Base-by-base conservation (phyloP, 2,888 invertebrate species). In the Himalopsyche kuldschensis region DNA sequence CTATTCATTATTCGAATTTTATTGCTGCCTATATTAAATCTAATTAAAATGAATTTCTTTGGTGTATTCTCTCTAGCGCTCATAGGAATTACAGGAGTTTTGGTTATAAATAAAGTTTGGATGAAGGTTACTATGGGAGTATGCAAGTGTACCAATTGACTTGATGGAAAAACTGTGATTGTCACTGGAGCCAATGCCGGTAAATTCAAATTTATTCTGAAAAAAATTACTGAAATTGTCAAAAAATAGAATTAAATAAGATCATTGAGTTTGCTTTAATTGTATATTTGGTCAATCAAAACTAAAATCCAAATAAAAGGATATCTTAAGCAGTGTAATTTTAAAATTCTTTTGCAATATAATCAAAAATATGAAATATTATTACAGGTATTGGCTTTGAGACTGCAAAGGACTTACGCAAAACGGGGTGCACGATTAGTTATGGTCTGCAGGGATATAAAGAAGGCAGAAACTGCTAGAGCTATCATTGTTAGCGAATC, bases 341-440 rank as follows among this genome's bases (percentile, higher is more conserved):
- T 63, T 8, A 31, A 27, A 76, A 76, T 30, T 32, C 0, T 17
- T 5, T 31, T 27, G 41, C 41, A 41, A 41, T 41, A 41, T 41
- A 41, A 41, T 41, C 15, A 41, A 15, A 0, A 3, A 11, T 41
- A 15, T 15, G 46, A 41, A n/a, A 78, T 79, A 24, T 79, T 30
- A 15, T 78, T 3, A 88, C 91, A 87, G 93, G 93, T 1, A 90
- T 93, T 27, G 93, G 93, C 3, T 88, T 91, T 47, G 92, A 92
- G 87, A 92, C 92, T 0, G 93, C 92, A 0, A 90, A 90, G 82
- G 91, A 93, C 84, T 87, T 93, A 85, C n/a, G 92, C 92, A 4
- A 88, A 88, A 84, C 90, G 93, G 63, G 92, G 92, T 8, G 93
- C 92, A 1, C 89, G 90, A 80, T 90, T 93, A 17, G 91, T 93